Conservation (phyloP, 1,140 invertebrate species). For the Magallana angulata region DNA sequence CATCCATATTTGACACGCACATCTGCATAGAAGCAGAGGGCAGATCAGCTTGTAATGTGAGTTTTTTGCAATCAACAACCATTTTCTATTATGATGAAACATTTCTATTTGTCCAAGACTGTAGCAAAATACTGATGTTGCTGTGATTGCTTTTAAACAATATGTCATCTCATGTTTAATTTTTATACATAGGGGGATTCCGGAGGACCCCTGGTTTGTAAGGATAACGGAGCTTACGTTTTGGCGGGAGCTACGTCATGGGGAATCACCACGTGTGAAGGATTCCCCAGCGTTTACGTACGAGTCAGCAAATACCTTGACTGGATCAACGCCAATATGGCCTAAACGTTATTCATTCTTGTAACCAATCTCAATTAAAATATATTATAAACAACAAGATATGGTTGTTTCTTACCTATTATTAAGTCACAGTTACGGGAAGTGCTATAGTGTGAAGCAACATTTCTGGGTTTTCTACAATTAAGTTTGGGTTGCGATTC, state of each 20-base stretch:
- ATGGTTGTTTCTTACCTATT: too few relatives aligned
- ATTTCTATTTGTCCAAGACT: neutral
- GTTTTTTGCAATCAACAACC: neutral
- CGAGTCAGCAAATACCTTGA: conserved; percentile 91
- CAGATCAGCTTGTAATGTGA: conserved; percentile 59
- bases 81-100: too few relatives aligned
- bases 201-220: conserved; percentile 91
- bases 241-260: conserved; percentile 95
- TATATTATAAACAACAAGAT: too few relatives aligned
- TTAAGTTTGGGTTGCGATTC: too few relatives aligned
- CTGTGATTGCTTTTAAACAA: neutral
- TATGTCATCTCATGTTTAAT: too few relatives aligned
- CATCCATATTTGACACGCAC: conserved; percentile 56
- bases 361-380: too few relatives aligned
- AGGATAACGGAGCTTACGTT: conserved; percentile 45
- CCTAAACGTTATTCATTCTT: neutral
- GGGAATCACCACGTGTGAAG: conserved; percentile 92
- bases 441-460: too few relatives aligned
- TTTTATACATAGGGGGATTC: conserved; percentile 87
- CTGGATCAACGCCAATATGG: conserved; percentile 84
- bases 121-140: neutral
- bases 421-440: too few relatives aligned
- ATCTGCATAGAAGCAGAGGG: conserved; percentile 58
- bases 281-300: conserved; percentile 88
- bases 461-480: too few relatives aligned